Evolutionary conservation across 2,888 invertebrate genomes (phyloP).

Genomic region (Pterostichus niger): DNA sequence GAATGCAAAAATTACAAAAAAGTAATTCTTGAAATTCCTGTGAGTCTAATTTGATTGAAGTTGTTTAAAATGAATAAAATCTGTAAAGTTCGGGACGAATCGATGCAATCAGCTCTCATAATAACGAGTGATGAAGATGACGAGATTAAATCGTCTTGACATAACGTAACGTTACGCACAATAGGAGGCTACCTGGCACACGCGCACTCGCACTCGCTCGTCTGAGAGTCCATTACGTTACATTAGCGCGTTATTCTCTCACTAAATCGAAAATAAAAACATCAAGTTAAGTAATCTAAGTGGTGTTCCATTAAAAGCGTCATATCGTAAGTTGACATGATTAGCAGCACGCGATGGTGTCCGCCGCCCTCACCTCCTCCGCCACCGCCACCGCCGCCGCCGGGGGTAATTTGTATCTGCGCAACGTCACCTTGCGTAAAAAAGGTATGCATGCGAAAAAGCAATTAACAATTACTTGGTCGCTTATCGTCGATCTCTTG

Average conservation of each 20-base stretch:
- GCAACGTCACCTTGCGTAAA: constrained; percentile 67
- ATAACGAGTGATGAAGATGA: constrained; percentile 12
- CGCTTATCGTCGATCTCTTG: constrained; percentile 77
- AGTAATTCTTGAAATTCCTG: too few species aligned
- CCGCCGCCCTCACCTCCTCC: neutral
- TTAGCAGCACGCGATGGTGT: constrained; percentile 73
- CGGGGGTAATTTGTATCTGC: constrained; percentile 67
- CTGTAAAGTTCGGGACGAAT: too few species aligned
- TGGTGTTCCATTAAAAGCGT: constrained; percentile 76
- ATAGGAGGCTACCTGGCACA: constrained; percentile 30
- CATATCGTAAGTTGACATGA: constrained; percentile 74
- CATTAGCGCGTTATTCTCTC: constrained; percentile 64
- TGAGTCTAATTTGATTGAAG: too few species aligned
- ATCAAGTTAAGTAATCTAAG: constrained; percentile 74
- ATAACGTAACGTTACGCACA: neutral
- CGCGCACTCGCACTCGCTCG: constrained; percentile 11
- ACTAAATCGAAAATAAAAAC: constrained; percentile 67
- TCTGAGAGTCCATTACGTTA: constrained; percentile 58
- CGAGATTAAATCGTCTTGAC: neutral
- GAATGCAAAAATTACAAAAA: too few species aligned
- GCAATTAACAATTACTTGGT: constrained; percentile 77
- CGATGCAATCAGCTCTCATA: too few species aligned
- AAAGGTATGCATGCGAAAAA: constrained; percentile 76
- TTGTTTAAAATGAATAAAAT: too few species aligned
- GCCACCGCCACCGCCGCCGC: constrained; percentile 10